Base-by-base conservation (phyloP, 2,797 vertebrate genomes). In the Heliangelus exortis region DNA sequence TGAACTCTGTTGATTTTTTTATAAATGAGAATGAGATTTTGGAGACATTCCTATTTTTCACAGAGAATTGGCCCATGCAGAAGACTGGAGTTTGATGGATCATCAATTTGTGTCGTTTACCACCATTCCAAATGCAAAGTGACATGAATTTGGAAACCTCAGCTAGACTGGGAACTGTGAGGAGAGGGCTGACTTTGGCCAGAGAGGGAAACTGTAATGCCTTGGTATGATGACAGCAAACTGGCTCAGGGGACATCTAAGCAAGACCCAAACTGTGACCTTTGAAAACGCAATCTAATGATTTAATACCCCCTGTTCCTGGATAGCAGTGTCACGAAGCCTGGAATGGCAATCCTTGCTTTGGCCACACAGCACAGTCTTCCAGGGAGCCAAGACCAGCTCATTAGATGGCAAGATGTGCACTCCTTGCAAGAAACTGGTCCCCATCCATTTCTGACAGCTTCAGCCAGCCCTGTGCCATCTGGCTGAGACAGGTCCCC, bases 81-180 rank as follows among this genome's bases (percentile, higher is more conserved):
- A 74, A 66, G 12, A n/a, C 65, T 28, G 5, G 50, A 79, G 65
- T 85, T 68, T 87, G 77, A 84, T 87, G 26, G 50, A 84, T 75
- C 89, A 78, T 66, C 82, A 83, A 67, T 87, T 93, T 86, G 7
- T 82, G 65, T 80, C 57, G 39, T 85, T 92, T 90, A 58, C 33
- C 67, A 73, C 65, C 14, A 31, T 89, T 94, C 21, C 75, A 95
- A 93, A 96, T 71, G 19, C 21, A 71, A 87, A 87, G 33, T 84
- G 92, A 82, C 86, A 33, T 12, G 34, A 23, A 62, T 72, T 92
- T 96, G 94, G 92, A 95, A 95, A 61, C 78, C 41, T 71, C 12
- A 17, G 2, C 28, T 87, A n/a, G 17, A 50, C 28, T 21, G 1
- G 0, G 31, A 95, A 63, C 34, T 26, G 26, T 59, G 45, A 23